These are phyloP conservation scores for Myotis pilosus DNA, from an alignment of 2,797 vertebrate genomes.

Conservation along the genomic window DNA sequence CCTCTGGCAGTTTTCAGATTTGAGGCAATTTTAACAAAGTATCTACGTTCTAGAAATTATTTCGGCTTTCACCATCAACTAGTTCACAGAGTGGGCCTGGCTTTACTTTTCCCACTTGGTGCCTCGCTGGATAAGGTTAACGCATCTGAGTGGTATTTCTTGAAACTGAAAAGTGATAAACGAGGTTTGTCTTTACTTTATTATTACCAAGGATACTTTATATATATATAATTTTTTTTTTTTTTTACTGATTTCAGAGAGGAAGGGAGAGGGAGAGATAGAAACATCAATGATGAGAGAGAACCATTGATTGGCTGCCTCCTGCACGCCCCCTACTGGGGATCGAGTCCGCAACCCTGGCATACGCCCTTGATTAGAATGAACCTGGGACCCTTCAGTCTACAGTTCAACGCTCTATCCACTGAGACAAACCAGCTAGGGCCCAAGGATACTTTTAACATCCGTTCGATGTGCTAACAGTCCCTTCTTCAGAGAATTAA, in stretches of 20 bases:
- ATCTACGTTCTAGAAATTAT: background rate
- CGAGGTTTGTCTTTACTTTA: slow-evolving; percentile 20
- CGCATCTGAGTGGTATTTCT: background rate
- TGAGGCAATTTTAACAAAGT: background rate
- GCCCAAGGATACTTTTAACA: background rate
- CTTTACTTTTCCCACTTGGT: too few species aligned
- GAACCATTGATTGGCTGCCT: too few species aligned
- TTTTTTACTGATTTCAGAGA: background rate
- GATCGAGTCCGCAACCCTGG: too few species aligned
- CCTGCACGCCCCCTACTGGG: too few species aligned
- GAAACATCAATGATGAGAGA: too few species aligned
- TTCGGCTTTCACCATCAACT: background rate
- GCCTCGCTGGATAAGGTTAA: background rate
- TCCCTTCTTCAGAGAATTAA: slow-evolving; percentile 56
- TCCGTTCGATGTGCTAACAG: slow-evolving; percentile 35
- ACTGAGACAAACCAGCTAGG: too few species aligned
- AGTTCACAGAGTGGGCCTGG: background rate
- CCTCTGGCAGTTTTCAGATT: background rate
- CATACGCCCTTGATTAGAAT: too few species aligned
- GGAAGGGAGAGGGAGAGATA: too few species aligned
- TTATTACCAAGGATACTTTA: background rate
- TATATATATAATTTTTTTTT: too few species aligned
- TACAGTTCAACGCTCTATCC: too few species aligned
- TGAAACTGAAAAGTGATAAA: slow-evolving; percentile 15
- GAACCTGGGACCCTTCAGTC: too few species aligned